phyloP scores from a whole-genome alignment of 2,888 invertebrate genomes.

The Cabera pusaria region DNA sequence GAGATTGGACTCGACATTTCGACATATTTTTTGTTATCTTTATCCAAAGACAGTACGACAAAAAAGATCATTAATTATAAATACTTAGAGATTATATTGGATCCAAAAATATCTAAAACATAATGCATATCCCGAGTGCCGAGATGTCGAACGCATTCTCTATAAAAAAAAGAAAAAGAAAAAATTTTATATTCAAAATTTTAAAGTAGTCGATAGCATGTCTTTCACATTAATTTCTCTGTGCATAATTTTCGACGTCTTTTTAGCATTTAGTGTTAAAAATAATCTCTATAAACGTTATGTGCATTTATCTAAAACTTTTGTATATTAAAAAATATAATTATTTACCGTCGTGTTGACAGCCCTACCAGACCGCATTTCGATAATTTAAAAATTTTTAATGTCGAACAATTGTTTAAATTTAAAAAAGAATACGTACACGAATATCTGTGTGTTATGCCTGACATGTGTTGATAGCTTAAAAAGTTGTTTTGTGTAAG shows the following conservation, averaged over 20 bases:
- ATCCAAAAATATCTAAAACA: slow-evolving; percentile 46
- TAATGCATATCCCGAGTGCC: slow-evolving; percentile 76
- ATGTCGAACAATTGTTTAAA: slow-evolving; percentile 65
- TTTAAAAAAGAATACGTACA: slow-evolving; percentile 61
- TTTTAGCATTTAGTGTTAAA: slow-evolving; percentile 71
- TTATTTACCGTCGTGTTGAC: slow-evolving; percentile 61
- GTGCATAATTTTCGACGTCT: slow-evolving; percentile 73
- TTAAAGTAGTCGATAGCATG: slow-evolving; percentile 78
- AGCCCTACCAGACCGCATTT: slow-evolving; percentile 78
- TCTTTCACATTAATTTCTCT: slow-evolving; percentile 64
- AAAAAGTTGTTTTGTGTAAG: slow-evolving; percentile 78
- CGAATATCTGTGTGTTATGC: slow-evolving; percentile 67
- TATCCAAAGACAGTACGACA: slow-evolving; percentile 30
- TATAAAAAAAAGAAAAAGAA: slow-evolving; percentile 51
- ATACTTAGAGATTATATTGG: slow-evolving; percentile 27
- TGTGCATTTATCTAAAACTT: slow-evolving; percentile 72
- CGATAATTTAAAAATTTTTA: slow-evolving; percentile 40
- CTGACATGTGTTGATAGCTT: slow-evolving; percentile 78
- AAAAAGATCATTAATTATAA: slow-evolving; percentile 17
- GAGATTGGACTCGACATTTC: slow-evolving; percentile 66
- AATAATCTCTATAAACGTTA: slow-evolving; percentile 63
- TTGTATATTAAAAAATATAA: slow-evolving; percentile 50
- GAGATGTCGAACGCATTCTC: slow-evolving; percentile 69
- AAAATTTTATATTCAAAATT: slow-evolving; percentile 81
- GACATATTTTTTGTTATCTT: slow-evolving; percentile 48